Conservation (phyloP, 1,140 invertebrate genomes). For the Stegodyphus mimosarum region DNA sequence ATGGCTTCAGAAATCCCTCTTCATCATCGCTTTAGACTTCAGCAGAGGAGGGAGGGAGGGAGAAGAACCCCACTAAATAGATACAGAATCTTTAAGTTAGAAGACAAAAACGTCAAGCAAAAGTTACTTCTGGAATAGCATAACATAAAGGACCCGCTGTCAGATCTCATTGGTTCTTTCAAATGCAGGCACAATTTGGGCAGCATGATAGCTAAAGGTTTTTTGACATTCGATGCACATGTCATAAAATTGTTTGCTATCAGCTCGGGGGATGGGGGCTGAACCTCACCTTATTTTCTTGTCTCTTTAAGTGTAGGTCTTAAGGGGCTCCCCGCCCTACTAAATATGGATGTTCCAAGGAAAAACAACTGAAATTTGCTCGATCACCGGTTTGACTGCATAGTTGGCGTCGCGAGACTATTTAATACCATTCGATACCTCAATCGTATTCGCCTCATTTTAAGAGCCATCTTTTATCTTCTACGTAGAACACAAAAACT, state of each 20-base stretch:
- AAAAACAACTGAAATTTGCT: constrained; percentile 32
- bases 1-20: too few species aligned
- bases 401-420: constrained; percentile 2
- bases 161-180: constrained; percentile 14
- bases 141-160: constrained; percentile 32
- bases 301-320: constrained; percentile 21
- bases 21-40: too few species aligned
- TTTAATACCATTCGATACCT: not conserved
- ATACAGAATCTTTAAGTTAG: too few species aligned
- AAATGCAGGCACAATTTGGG: not conserved
- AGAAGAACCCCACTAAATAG: too few species aligned
- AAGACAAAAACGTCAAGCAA: too few species aligned
- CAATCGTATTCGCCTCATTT: not conserved
- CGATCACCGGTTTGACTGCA: constrained; percentile 21
- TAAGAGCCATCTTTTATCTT: constrained; percentile 31
- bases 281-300: constrained; percentile 37
- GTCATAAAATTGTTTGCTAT: constrained; percentile 31
- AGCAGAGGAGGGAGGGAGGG: too few species aligned
- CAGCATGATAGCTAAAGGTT: too few species aligned
- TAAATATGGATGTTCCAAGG: constrained; percentile 15
- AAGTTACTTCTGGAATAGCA: not conserved
- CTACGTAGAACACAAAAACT: not conserved
- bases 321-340: constrained; percentile 8
- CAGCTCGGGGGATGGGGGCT: not conserved
- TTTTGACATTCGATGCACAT: not conserved